Evolutionary conservation across 2,888 invertebrate species (phyloP).

Genomic region (Brachypalpus laphriformis): DNA sequence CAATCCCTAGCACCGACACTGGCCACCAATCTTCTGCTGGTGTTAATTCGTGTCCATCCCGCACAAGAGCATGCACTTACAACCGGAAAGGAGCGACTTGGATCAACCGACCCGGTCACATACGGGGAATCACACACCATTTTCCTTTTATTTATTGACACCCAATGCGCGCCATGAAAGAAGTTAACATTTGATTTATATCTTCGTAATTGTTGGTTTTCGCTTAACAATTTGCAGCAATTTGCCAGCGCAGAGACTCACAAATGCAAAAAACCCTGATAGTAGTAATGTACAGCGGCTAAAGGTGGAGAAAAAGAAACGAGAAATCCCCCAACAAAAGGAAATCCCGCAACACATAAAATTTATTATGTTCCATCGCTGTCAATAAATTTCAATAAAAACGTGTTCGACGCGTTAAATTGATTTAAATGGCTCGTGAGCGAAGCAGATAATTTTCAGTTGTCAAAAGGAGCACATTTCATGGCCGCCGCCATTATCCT

Average conservation of each 20-base stretch:
- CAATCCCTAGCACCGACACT: constrained; percentile 29
- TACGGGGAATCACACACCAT: constrained; percentile 38
- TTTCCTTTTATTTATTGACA: constrained; percentile 72
- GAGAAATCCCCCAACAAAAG: constrained; percentile 18
- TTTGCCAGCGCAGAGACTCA: constrained; percentile 73
- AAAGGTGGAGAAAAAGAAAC: constrained; percentile 11
- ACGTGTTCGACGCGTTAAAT: constrained; percentile 82
- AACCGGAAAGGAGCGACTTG: constrained; percentile 26
- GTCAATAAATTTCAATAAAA: constrained; percentile 74
- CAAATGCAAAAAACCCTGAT: constrained; percentile 66
- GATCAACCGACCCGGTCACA: constrained; percentile 42
- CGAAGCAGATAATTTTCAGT: constrained; percentile 83
- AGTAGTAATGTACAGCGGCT: no score
- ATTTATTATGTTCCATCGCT: constrained; percentile 65
- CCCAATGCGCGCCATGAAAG: constrained; percentile 67
- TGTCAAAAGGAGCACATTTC: constrained; percentile 82
- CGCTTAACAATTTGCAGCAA: constrained; percentile 79
- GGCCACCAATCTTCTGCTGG: constrained; percentile 54
- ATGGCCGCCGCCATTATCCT: constrained; percentile 74
- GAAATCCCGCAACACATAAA: constrained; percentile 36
- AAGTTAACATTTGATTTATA: constrained; percentile 81
- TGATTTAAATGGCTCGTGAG: constrained; percentile 83
- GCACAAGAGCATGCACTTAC: constrained; percentile 5
- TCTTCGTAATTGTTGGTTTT: constrained; percentile 82
- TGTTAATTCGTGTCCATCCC: constrained; percentile 65